These are phyloP conservation scores for Diadema setosum DNA, from an alignment of 35 echinoderm and acorn worm genomes.

Conservation along the genomic window DNA sequence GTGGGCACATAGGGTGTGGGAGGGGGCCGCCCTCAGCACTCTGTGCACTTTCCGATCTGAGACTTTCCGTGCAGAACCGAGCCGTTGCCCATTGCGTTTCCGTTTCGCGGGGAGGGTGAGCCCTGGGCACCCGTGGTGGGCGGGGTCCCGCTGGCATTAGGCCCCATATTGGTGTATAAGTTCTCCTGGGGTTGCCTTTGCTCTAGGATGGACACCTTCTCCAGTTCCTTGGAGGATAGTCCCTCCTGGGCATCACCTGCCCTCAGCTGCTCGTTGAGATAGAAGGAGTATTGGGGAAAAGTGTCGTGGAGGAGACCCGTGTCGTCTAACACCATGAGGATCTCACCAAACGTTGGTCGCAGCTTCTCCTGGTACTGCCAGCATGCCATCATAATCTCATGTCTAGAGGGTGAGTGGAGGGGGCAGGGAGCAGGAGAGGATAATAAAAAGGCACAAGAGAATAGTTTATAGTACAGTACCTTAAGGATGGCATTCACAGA, in stretches of 20 bases:
- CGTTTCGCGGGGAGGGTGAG: conserved; percentile 20
- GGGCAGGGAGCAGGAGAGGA: background rate
- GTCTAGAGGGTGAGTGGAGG: conserved; percentile 21
- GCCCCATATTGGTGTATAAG: conserved; percentile 14
- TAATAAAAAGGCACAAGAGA: no score
- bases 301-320: conserved; percentile 30
- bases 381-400: conserved; percentile 85
- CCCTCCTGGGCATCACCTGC: conserved; percentile 6
- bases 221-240: conserved; percentile 27
- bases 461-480: no score
- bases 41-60: conserved; percentile 58
- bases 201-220: conserved; percentile 64
- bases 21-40: conserved; percentile 41
- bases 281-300: conserved; percentile 76
- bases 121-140: background rate
- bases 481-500: no score
- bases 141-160: background rate
- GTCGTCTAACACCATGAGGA: conserved; percentile 58
- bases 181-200: conserved; percentile 25
- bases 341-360: conserved; percentile 77
- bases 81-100: conserved; percentile 46
- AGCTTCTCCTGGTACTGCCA: conserved; percentile 93
- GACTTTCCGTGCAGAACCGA: conserved; percentile 10
- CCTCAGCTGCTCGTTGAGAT: conserved; percentile 48
- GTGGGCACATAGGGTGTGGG: no score